Evolutionary conservation across 2,888 invertebrate genomes (phyloP).

Genomic region (Apotomis betuletana): DNA sequence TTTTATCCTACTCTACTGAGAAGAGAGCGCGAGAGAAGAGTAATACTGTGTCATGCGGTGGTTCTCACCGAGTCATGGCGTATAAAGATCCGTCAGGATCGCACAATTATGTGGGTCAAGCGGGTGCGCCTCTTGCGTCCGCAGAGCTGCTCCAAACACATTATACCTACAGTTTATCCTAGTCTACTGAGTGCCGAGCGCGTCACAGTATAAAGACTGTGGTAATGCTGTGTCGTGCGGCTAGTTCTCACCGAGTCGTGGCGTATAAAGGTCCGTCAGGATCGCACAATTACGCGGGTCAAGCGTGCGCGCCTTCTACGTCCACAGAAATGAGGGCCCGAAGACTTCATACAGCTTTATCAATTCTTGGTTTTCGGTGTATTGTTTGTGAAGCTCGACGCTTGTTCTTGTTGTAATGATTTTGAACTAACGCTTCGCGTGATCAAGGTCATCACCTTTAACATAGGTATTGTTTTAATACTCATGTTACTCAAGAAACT

Average conservation of each 20-base stretch:
- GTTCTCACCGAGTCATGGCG: not conserved
- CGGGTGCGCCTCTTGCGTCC: too few species aligned
- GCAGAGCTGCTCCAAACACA: not conserved
- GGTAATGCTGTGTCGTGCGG: not conserved
- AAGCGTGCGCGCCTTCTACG: slow-evolving; percentile 64
- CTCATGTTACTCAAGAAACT: too few species aligned
- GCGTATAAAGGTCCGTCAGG: slow-evolving; percentile 53
- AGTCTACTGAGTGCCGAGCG: not conserved
- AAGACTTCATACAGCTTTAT: slow-evolving; percentile 49
- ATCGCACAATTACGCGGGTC: slow-evolving; percentile 76
- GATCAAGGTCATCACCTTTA: too few species aligned
- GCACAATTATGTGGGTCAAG: too few species aligned
- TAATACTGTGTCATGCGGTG: not conserved
- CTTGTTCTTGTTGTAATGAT: too few species aligned
- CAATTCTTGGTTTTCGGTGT: not conserved
- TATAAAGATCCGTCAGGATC: slow-evolving; percentile 29
- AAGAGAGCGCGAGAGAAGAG: not conserved
- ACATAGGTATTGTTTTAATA: too few species aligned
- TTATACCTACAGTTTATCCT: not conserved
- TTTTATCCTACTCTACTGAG: not conserved
- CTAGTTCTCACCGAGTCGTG: slow-evolving; percentile 47
- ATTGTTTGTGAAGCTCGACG: too few species aligned
- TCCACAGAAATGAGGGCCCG: slow-evolving; percentile 54
- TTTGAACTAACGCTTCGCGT: too few species aligned
- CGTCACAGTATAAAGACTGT: too few species aligned